Evolutionary conservation across 2,888 invertebrate genomes (phyloP).

Genomic region (Megalurothrips usitatus): DNA sequence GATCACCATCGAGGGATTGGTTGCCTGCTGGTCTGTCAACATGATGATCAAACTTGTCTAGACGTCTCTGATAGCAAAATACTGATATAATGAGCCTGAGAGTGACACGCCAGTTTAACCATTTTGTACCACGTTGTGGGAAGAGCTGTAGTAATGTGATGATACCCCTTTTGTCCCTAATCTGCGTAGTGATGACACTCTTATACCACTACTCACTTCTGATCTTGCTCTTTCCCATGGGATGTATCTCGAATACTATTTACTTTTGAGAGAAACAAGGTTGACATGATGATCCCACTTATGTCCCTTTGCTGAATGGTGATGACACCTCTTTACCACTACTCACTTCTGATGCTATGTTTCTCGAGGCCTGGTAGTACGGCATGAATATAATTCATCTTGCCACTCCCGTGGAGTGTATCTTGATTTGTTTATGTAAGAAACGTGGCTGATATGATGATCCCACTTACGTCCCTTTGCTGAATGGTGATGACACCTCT

Average conservation of each 20-base stretch:
- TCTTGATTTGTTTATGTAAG: neutral
- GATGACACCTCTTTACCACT: neutral
- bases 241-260: neutral
- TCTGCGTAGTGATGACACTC: neutral
- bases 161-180: neutral
- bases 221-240: neutral
- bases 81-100: slow-evolving; percentile 65
- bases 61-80: slow-evolving; percentile 51
- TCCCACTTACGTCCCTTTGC: neutral
- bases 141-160: neutral
- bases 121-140: too few species aligned
- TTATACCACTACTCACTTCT: neutral
- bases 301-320: neutral
- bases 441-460: neutral
- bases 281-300: neutral
- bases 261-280: neutral
- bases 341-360: neutral
- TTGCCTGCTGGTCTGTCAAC: too few species aligned
- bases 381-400: neutral
- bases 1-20: too few species aligned
- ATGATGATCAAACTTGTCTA: slow-evolving; percentile 45
- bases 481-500: neutral
- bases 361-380: neutral
- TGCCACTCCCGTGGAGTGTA: neutral
- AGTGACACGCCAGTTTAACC: neutral